These are phyloP conservation scores for Megaptera novaeangliae DNA, from an alignment of 2,113 vertebrate genomes.

Conservation along the genomic window DNA sequence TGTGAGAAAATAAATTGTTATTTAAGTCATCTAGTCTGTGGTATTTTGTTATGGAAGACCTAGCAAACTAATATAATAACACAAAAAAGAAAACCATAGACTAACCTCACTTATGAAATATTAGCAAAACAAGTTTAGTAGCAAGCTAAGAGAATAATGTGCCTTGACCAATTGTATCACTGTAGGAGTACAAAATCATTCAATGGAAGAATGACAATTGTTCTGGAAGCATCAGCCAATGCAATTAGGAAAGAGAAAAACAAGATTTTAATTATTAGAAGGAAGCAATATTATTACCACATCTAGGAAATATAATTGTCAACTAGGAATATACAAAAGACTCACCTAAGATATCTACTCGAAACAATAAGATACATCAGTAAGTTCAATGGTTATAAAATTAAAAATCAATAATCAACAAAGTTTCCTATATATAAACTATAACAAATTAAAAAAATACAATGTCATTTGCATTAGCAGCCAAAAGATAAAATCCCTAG, in stretches of 20 bases:
- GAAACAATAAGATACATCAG: background rate
- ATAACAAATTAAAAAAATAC: background rate
- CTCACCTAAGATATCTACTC: background rate
- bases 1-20: background rate
- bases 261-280: background rate
- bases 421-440: background rate
- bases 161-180: background rate
- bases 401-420: background rate
- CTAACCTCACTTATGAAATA: background rate
- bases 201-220: background rate
- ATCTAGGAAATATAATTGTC: background rate
- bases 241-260: background rate
- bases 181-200: background rate
- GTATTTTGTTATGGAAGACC: background rate
- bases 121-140: background rate
- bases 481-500: background rate
- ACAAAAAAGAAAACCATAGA: background rate
- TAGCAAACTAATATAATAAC: background rate
- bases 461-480: background rate
- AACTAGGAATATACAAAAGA: background rate
- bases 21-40: background rate
- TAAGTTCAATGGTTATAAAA: background rate
- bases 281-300: background rate
- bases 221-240: background rate
- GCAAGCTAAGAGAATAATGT: background rate